A percentile compares a stretch with the other conserved stretches of the same genome.
phyloP scores from a whole-genome alignment of 30 jellyfish, hydroid and myxozoan species.

The Hydra vulgaris region DNA sequence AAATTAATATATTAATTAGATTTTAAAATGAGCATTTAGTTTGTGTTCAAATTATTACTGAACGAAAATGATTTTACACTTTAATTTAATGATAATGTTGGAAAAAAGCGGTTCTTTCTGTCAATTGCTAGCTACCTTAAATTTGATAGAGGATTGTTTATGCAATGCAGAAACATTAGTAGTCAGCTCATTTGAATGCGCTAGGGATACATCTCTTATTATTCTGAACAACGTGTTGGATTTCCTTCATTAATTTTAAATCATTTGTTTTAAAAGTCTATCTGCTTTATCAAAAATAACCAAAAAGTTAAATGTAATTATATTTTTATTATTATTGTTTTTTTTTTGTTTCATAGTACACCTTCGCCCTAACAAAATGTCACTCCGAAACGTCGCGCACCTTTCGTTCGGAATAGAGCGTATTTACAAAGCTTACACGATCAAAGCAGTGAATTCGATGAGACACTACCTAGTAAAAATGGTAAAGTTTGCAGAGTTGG shows the following conservation, averaged over 20 bases:
- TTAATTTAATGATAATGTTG: no score
- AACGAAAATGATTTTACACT: no score
- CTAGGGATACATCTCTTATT: slow-evolving; percentile 18
- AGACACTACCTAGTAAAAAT: slow-evolving; percentile 60
- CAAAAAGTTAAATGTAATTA: no score
- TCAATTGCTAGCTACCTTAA: not conserved
- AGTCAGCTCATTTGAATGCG: slow-evolving; percentile 7
- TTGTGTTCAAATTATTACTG: no score
- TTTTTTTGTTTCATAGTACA: slow-evolving; percentile 29
- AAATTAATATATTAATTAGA: no score
- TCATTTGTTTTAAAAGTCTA: no score
- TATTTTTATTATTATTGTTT: not conserved
- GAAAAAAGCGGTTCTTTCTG: not conserved
- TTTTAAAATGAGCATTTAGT: no score
- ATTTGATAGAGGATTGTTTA: slow-evolving; percentile 8
- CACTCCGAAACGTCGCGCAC: slow-evolving; percentile 65
- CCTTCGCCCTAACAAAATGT: slow-evolving; percentile 82
- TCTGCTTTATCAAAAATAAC: no score
- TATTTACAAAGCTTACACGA: slow-evolving; percentile 24
- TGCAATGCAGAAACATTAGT: slow-evolving; percentile 3
- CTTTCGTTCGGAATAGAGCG: slow-evolving; percentile 44
- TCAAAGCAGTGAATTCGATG: slow-evolving; percentile 28
- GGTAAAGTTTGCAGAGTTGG: no score
- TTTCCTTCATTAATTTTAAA: not conserved
- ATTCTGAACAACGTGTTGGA: slow-evolving; percentile 21